phyloP scores from a whole-genome alignment of 2,113 vertebrate species.

The Syngnathus scovelli region DNA sequence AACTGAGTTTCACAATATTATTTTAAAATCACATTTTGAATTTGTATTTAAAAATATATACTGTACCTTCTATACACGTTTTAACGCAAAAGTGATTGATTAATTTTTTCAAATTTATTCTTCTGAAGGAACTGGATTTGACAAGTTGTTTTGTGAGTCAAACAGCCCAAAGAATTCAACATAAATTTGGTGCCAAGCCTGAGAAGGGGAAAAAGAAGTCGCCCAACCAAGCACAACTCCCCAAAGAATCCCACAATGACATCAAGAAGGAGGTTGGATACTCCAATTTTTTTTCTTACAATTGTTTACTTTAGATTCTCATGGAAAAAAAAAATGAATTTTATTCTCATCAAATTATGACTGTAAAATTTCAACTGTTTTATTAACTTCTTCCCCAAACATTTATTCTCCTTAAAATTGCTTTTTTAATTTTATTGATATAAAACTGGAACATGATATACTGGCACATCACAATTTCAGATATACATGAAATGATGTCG shows the following conservation, averaged over 20 bases:
- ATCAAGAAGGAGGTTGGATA: conserved; percentile 24
- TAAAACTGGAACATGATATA: background rate
- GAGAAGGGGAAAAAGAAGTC: conserved; percentile 45
- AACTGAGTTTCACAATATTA: no score
- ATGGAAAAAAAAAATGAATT: background rate
- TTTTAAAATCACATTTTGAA: no score
- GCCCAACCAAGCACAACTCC: conserved; percentile 26
- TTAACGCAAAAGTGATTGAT: no score
- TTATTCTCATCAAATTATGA: background rate
- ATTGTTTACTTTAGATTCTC: background rate
- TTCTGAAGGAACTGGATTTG: conserved; percentile 48
- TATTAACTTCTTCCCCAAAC: background rate
- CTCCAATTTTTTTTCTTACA: background rate
- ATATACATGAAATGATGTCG: background rate
- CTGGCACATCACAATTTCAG: no score
- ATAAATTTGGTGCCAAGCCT: conserved; percentile 46
- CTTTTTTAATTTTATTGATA: background rate
- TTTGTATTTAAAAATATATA: no score
- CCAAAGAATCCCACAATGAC: conserved; percentile 5
- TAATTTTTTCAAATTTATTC: no score
- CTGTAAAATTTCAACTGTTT: background rate
- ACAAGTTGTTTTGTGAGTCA: conserved; percentile 60
- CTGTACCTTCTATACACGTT: no score
- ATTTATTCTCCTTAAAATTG: background rate
- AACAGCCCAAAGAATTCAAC: conserved; percentile 53